Percentiles rank a stretch among this genome's conserved stretches.
Conservation (phyloP, 2,888 invertebrate genomes). For the Heterodera filipjevi region DNA sequence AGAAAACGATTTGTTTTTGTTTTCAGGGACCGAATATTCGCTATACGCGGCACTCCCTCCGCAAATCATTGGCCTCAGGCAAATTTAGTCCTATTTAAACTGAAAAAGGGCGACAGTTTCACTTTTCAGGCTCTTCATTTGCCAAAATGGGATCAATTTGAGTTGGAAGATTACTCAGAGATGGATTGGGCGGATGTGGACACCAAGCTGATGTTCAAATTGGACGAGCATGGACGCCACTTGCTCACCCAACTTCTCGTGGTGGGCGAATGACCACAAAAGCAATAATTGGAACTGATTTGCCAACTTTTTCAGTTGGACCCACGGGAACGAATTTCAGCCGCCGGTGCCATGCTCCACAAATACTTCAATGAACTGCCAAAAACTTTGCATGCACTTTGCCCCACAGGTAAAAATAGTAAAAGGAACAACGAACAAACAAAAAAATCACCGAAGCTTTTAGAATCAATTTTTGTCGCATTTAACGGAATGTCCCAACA, state of each 20-base stretch:
- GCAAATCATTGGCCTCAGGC: constrained; percentile 90
- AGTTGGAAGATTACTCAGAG: constrained; percentile 50
- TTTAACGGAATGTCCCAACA: constrained; percentile 7
- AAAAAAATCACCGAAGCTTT: not conserved
- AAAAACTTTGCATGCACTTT: constrained; percentile 81
- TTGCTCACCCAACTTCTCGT: constrained; percentile 55
- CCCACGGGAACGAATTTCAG: constrained; percentile 83
- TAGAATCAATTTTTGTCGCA: constrained; percentile 18
- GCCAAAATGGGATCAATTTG: constrained; percentile 38
- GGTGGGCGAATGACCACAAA: constrained; percentile 39
- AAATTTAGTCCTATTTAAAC: not conserved
- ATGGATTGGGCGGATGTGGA: constrained; percentile 49
- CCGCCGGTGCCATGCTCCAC: constrained; percentile 84
- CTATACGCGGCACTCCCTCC: constrained; percentile 82
- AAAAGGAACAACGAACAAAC: not conserved
- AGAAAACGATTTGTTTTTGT: not conserved
- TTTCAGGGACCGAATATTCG: constrained; percentile 83
- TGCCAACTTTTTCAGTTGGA: constrained; percentile 68
- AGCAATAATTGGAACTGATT: not conserved
- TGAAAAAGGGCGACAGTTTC: too few relatives aligned
- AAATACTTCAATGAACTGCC: constrained; percentile 89
- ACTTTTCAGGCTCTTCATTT: constrained; percentile 37
- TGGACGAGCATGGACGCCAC: constrained; percentile 50
- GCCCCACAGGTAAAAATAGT: constrained; percentile 14
- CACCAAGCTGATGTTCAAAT: constrained; percentile 31